Conservation (phyloP, 1,140 invertebrate species). For the Diploscapter pachys region DNA sequence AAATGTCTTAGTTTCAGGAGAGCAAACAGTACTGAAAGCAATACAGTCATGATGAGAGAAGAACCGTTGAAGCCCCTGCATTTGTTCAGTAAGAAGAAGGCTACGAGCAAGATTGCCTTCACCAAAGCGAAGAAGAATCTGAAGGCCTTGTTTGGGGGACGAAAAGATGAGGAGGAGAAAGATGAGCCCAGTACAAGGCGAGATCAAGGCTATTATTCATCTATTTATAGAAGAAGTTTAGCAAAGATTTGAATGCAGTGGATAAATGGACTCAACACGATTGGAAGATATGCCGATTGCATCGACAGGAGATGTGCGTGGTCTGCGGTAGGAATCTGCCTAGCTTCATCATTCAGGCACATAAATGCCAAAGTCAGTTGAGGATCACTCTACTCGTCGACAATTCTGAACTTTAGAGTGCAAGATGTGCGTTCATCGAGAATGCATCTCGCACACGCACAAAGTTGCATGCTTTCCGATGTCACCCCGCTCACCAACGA, state of each 20-base stretch:
- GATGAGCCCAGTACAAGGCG: slow-evolving; percentile 39
- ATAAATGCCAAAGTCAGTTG: slow-evolving; percentile 70
- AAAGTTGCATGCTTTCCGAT: slow-evolving; percentile 53
- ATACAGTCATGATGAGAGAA: slow-evolving; percentile 9
- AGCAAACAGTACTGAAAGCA: slow-evolving; percentile 34
- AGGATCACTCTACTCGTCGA: background rate
- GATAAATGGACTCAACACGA: slow-evolving; percentile 40
- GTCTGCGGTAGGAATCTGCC: slow-evolving; percentile 75
- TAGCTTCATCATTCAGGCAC: slow-evolving; percentile 73
- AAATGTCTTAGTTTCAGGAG: background rate
- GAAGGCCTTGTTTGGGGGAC: slow-evolving; percentile 48
- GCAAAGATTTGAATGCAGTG: slow-evolving; percentile 1
- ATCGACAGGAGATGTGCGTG: slow-evolving; percentile 74
- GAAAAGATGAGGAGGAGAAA: slow-evolving; percentile 40
- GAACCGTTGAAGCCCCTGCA: slow-evolving; percentile 18
- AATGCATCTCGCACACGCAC: slow-evolving; percentile 64
- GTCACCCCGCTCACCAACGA: slow-evolving; percentile 32
- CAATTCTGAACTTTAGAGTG: slow-evolving; percentile 65
- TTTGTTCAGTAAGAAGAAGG: slow-evolving; percentile 31
- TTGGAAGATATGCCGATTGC: slow-evolving; percentile 48
- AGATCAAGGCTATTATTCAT: background rate
- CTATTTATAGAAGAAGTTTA: slow-evolving; percentile 8
- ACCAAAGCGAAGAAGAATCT: slow-evolving; percentile 58
- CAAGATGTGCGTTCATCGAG: slow-evolving; percentile 78
- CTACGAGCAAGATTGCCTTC: slow-evolving; percentile 42